Percentiles rank a stretch among this genome's conserved stretches.
phyloP scores from a whole-genome alignment of 1,140 invertebrate genomes.

The Nomia melanderi region DNA sequence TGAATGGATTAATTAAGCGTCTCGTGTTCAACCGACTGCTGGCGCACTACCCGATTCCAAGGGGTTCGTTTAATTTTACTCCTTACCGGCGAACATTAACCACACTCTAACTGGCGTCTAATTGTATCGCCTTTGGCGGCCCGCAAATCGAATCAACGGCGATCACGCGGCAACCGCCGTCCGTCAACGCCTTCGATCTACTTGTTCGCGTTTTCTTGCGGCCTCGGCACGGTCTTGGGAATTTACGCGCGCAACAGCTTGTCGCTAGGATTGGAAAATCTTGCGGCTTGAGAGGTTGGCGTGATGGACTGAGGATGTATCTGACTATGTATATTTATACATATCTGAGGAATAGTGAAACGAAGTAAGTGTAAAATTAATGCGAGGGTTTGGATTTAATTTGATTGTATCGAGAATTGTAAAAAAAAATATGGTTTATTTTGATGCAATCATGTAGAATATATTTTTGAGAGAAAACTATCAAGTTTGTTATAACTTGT shows the following conservation, averaged over 20 bases:
- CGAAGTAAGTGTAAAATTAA: too few relatives aligned
- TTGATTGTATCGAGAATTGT: too few relatives aligned
- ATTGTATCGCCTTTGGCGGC: slow-evolving; percentile 28
- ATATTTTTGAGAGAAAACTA: too few relatives aligned
- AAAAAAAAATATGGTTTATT: too few relatives aligned
- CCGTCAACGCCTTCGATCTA: too few relatives aligned
- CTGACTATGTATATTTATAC: too few relatives aligned
- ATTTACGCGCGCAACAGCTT: not conserved
- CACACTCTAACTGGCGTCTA: slow-evolving; percentile 18
- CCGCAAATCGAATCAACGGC: slow-evolving; percentile 36
- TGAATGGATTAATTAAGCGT: slow-evolving; percentile 66
- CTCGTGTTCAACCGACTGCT: slow-evolving; percentile 39
- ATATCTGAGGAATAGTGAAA: too few relatives aligned
- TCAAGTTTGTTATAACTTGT: too few relatives aligned
- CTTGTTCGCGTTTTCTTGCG: not conserved
- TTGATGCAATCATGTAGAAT: too few relatives aligned
- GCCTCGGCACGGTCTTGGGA: not conserved
- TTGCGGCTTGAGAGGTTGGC: not conserved
- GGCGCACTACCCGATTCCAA: slow-evolving; percentile 12
- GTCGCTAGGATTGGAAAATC: not conserved
- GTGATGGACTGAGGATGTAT: too few relatives aligned
- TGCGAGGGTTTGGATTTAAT: too few relatives aligned
- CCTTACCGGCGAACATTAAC: not conserved
- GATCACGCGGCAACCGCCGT: slow-evolving; percentile 1
- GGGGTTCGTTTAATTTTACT: slow-evolving; percentile 39